Percentiles rank a stretch among this genome's conserved stretches.
These are phyloP conservation scores for Rhizoglyphus robini DNA, from an alignment of 1,140 invertebrate species.

Conservation along the genomic window DNA sequence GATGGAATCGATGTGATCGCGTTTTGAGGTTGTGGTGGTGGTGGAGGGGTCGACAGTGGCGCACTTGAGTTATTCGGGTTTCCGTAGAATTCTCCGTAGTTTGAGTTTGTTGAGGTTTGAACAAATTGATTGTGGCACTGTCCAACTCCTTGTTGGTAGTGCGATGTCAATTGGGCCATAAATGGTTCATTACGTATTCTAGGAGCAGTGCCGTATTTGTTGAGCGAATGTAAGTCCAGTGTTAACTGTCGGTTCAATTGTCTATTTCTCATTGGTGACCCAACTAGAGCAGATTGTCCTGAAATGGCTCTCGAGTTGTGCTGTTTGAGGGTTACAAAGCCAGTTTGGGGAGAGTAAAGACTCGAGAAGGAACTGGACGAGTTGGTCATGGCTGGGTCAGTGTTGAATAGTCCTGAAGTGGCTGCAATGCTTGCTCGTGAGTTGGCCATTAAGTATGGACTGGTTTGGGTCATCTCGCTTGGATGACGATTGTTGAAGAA, in stretches of 20 bases:
- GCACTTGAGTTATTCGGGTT: no score
- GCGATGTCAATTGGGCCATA: not conserved
- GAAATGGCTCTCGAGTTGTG: not conserved
- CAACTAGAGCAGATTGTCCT: not conserved
- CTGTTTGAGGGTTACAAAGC: not conserved
- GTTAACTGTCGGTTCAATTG: not conserved
- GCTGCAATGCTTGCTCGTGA: slow-evolving; percentile 6
- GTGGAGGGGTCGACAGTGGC: slow-evolving; percentile 40
- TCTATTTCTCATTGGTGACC: no score
- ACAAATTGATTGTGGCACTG: no score
- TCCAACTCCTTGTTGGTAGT: no score
- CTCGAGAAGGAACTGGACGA: not conserved
- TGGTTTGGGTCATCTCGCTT: no score
- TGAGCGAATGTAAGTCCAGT: not conserved
- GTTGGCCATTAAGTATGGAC: no score
- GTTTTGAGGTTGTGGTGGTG: not conserved
- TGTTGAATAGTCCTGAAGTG: not conserved
- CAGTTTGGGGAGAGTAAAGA: not conserved
- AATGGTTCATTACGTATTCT: slow-evolving; percentile 1
- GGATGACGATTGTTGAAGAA: no score
- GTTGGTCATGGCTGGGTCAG: no score
- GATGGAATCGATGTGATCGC: not conserved
- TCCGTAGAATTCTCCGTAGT: no score
- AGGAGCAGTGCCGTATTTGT: slow-evolving; percentile 10
- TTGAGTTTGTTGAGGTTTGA: not conserved